Conservation (phyloP, 2,888 invertebrate genomes). For the Anticlea derivata region DNA sequence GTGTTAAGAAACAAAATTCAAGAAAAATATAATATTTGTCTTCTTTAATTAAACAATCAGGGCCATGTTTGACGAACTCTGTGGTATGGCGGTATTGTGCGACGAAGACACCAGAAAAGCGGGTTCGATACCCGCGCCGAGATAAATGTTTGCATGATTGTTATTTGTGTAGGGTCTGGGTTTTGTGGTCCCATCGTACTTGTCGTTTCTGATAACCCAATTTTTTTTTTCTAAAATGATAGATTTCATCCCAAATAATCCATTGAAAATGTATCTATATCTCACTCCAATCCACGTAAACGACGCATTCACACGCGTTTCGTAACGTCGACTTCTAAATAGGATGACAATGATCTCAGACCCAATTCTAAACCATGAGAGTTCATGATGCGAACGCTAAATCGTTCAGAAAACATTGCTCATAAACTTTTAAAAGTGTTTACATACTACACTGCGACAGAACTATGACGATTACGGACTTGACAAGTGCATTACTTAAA, state of each 20-base stretch:
- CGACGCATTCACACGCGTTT: slow-evolving; percentile 49
- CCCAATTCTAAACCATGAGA: slow-evolving; percentile 72
- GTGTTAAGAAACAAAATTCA: too few relatives aligned
- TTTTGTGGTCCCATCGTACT: too few relatives aligned
- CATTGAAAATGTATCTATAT: slow-evolving; percentile 13
- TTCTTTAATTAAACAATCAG: too few relatives aligned
- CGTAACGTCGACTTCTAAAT: slow-evolving; percentile 64
- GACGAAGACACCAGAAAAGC: too few relatives aligned
- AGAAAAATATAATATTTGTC: too few relatives aligned
- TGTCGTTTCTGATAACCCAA: too few relatives aligned
- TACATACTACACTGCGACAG: slow-evolving; percentile 69
- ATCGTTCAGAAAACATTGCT: slow-evolving; percentile 76
- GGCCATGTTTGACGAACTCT: too few relatives aligned
- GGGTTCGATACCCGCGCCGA: too few relatives aligned
- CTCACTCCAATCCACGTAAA: slow-evolving; percentile 39
- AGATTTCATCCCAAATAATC: background rate
- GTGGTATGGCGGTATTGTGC: too few relatives aligned
- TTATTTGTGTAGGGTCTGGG: too few relatives aligned
- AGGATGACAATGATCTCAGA: slow-evolving; percentile 57
- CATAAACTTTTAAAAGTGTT: slow-evolving; percentile 83
- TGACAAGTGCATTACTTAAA: slow-evolving; percentile 56
- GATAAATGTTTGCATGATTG: too few relatives aligned
- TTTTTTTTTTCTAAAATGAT: background rate
- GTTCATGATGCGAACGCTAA: slow-evolving; percentile 77
- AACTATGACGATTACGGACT: slow-evolving; percentile 66